A percentile compares a stretch with the other conserved stretches of the same genome.
These are phyloP conservation scores for Psylliodes chrysocephalus DNA, from an alignment of 2,888 invertebrate species.

Conservation along the genomic window DNA sequence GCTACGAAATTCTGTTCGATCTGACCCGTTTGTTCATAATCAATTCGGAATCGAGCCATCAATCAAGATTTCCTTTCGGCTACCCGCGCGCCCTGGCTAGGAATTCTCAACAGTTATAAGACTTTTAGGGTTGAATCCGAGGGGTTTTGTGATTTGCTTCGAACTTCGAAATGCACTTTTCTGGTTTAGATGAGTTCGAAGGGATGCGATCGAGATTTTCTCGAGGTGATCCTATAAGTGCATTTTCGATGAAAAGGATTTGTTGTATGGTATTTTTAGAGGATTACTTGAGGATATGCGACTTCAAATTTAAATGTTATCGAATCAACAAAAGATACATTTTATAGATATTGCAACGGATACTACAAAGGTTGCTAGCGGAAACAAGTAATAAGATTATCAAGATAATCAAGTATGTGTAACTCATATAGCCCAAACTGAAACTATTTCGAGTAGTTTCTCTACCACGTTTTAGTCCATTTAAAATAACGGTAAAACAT, in stretches of 20 bases:
- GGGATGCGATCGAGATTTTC: neutral
- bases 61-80: constrained; percentile 9
- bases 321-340: too few relatives aligned
- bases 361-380: too few relatives aligned
- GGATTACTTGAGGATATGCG: too few relatives aligned
- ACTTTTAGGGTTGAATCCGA: constrained; percentile 2
- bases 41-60: constrained; percentile 26
- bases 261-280: neutral
- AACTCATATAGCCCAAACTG: too few relatives aligned
- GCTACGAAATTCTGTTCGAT: constrained; percentile 25
- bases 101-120: constrained; percentile 3
- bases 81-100: neutral
- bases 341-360: too few relatives aligned
- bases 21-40: constrained; percentile 31
- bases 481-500: too few relatives aligned
- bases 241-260: neutral
- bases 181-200: neutral
- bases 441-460: too few relatives aligned
- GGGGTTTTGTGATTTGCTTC: neutral
- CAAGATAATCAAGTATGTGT: too few relatives aligned
- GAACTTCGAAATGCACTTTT: constrained; percentile 14
- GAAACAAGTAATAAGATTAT: too few relatives aligned
- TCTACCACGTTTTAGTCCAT: too few relatives aligned
- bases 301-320: too few relatives aligned
- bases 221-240: neutral